Conservation (phyloP, 2,797 vertebrate genomes). For the Carapus acus region DNA sequence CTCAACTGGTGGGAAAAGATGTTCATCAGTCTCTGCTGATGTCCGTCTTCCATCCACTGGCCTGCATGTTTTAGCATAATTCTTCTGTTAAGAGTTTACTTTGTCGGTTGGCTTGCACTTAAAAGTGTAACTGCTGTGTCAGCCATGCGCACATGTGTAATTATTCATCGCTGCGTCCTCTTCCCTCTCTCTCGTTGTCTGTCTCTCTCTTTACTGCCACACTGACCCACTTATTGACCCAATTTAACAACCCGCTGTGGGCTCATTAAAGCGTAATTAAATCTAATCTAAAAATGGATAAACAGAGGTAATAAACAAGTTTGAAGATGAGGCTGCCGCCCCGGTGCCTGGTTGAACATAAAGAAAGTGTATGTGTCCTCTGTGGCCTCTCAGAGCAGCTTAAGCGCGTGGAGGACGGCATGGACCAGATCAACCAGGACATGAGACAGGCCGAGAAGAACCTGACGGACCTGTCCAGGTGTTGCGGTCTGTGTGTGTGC, state of each 20-base stretch:
- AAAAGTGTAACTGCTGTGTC: neutral
- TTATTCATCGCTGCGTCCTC: constrained; percentile 15
- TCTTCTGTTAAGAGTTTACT: neutral
- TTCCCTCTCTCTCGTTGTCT: neutral
- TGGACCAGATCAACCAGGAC: constrained; percentile 98
- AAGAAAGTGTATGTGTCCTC: constrained; percentile 7
- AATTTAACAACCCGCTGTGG: constrained; percentile 33
- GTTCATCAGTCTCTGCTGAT: too few species aligned
- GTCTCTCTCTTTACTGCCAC: constrained; percentile 5
- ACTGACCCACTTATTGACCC: constrained; percentile 44
- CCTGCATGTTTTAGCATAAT: neutral
- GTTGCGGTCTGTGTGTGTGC: constrained; percentile 94
- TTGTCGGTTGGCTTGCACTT: constrained; percentile 4
- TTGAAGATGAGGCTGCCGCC: neutral
- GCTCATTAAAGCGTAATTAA: constrained; percentile 31
- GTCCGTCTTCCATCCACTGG: neutral
- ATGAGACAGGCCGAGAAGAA: constrained; percentile 95
- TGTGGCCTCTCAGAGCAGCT: constrained; percentile 80
- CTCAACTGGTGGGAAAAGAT: too few species aligned
- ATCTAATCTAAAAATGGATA: constrained; percentile 15
- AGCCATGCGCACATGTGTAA: constrained; percentile 14
- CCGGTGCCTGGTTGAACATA: too few species aligned
- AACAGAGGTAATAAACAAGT: constrained; percentile 25
- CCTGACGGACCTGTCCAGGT: constrained; percentile 91
- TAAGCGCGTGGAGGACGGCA: constrained; percentile 81